Evolutionary conservation across 2,797 vertebrate genomes (phyloP).

Genomic region (Paedocypris micromegethes): DNA sequence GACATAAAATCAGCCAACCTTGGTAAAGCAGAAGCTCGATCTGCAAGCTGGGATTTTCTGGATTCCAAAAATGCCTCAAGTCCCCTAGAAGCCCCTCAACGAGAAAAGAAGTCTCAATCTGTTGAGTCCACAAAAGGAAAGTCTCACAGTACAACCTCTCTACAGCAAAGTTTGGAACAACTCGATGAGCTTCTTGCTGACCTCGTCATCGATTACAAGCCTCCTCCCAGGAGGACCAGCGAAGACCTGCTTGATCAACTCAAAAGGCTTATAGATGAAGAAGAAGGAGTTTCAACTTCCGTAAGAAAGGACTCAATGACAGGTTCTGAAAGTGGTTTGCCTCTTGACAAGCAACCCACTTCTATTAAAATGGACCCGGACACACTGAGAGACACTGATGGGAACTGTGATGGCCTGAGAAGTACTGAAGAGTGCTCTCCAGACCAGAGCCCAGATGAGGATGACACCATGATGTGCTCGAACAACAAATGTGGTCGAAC

Average conservation of each 20-base stretch:
- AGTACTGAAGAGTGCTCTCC: conserved; percentile 81
- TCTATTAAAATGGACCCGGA: conserved; percentile 69
- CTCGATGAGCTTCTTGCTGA: conserved; percentile 94
- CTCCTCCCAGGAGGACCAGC: conserved; percentile 68
- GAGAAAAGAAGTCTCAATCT: conserved; percentile 54
- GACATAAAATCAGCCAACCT: conserved; percentile 76
- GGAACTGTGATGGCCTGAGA: conserved; percentile 67
- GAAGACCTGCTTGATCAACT: conserved; percentile 82
- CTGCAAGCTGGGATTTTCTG: conserved; percentile 79
- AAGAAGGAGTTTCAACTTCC: conserved; percentile 62
- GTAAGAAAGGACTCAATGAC: conserved; percentile 64
- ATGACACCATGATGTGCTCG: conserved; percentile 96
- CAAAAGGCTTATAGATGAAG: conserved; percentile 82
- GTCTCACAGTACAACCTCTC: conserved; percentile 68
- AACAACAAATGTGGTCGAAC: conserved; percentile 91
- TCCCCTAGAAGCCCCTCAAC: conserved; percentile 53
- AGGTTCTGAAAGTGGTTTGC: conserved; percentile 58
- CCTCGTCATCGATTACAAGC: conserved; percentile 92
- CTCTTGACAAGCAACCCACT: conserved; percentile 80
- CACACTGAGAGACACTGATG: conserved; percentile 63
- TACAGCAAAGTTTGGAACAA: conserved; percentile 92
- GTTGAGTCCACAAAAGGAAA: conserved; percentile 69
- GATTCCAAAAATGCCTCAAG: conserved; percentile 62
- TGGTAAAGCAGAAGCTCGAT: conserved; percentile 68
- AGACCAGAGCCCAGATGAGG: conserved; percentile 89